Conservation (phyloP, 2,888 invertebrate genomes). For the Lomographa bimaculata region DNA sequence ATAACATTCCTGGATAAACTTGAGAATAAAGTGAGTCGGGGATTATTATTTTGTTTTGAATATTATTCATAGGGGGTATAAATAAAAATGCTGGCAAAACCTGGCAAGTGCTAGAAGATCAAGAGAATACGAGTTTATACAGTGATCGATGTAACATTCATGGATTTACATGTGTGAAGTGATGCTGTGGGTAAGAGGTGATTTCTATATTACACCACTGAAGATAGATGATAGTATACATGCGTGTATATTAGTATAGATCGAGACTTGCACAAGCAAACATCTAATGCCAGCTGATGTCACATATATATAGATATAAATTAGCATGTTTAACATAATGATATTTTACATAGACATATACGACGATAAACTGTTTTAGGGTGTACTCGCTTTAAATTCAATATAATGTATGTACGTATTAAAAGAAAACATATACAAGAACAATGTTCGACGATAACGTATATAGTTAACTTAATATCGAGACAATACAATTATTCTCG, state of each 20-base stretch:
- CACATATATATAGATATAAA: slow-evolving; percentile 10
- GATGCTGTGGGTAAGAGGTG: slow-evolving; percentile 71
- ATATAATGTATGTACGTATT: slow-evolving; percentile 11
- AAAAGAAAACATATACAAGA: slow-evolving; percentile 6
- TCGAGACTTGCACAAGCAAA: slow-evolving; percentile 63
- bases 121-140: slow-evolving; percentile 43
- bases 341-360: slow-evolving; percentile 3
- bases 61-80: slow-evolving; percentile 34
- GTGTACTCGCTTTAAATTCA: slow-evolving; percentile 7
- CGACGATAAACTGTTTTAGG: slow-evolving; percentile 3
- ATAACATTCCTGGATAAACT: slow-evolving; percentile 50
- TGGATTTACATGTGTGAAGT: slow-evolving; percentile 67
- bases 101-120: slow-evolving; percentile 87
- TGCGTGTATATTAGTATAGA: slow-evolving; percentile 59
- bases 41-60: slow-evolving; percentile 16
- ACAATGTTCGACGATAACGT: slow-evolving; percentile 12
- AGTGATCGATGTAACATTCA: slow-evolving; percentile 70
- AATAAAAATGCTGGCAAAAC: slow-evolving; percentile 83
- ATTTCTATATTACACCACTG: slow-evolving; percentile 50
- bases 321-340: slow-evolving; percentile 13
- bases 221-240: slow-evolving; percentile 46
- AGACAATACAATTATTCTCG: slow-evolving; percentile 11
- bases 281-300: slow-evolving; percentile 39
- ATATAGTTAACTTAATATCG: slow-evolving; percentile 6
- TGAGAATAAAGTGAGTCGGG: slow-evolving; percentile 35